Percentiles rank a stretch among this genome's conserved stretches.
phyloP scores from a whole-genome alignment of 2,797 vertebrate species.

The Takifugu ocellatus region DNA sequence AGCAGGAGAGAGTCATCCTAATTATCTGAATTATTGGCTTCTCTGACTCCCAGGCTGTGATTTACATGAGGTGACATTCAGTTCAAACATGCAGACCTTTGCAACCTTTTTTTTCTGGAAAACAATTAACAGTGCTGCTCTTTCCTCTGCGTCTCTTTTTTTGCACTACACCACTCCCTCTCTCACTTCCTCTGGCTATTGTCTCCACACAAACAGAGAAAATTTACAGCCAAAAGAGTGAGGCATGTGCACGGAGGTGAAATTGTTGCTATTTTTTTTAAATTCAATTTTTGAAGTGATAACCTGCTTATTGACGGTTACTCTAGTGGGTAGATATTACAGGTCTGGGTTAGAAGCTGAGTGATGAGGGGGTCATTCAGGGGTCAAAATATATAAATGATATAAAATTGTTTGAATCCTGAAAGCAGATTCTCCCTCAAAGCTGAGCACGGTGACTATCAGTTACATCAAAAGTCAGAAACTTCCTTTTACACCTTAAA shows the following conservation, averaged over 20 bases:
- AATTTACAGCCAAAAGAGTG: constrained; percentile 56
- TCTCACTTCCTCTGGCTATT: constrained; percentile 66
- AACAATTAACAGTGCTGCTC: constrained; percentile 65
- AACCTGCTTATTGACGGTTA: constrained; percentile 47
- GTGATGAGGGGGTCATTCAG: too few species aligned
- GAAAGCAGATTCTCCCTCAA: too few species aligned
- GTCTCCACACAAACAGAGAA: constrained; percentile 57
- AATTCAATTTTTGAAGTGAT: constrained; percentile 20
- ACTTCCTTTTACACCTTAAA: too few species aligned
- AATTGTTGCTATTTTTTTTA: constrained; percentile 30
- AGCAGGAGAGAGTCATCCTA: constrained; percentile 53
- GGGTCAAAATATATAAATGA: too few species aligned
- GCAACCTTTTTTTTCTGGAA: constrained; percentile 62
- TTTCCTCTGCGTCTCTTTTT: constrained; percentile 33
- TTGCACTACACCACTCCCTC: constrained; percentile 39
- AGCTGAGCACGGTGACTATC: too few species aligned
- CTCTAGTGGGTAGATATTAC: too few species aligned
- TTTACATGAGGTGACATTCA: constrained; percentile 77
- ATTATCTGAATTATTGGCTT: constrained; percentile 71
- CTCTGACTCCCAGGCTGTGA: constrained; percentile 52
- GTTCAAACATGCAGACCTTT: constrained; percentile 68
- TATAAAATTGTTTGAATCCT: too few species aligned
- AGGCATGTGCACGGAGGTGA: constrained; percentile 38
- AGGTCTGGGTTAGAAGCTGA: too few species aligned
- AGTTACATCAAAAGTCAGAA: too few species aligned